These are phyloP conservation scores for Nothobranchius kuhntae DNA, from an alignment of 2,113 vertebrate genomes.

Conservation along the genomic window DNA sequence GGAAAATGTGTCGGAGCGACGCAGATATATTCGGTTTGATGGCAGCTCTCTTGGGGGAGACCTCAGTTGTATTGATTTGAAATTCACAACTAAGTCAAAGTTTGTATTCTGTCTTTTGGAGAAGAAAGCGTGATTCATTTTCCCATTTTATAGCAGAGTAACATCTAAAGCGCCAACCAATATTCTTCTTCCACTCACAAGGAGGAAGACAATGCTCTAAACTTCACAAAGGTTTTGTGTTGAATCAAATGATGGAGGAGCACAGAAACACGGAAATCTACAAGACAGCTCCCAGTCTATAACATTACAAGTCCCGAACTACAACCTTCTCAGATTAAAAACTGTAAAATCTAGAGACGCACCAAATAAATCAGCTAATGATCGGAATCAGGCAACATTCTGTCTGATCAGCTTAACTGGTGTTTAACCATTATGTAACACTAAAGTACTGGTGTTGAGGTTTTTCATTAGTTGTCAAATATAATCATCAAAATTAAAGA, in stretches of 20 bases:
- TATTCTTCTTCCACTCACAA: slow-evolving; percentile 5
- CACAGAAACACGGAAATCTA: neutral
- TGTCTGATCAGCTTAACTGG: no score
- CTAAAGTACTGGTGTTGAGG: no score
- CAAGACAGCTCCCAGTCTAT: no score
- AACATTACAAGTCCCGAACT: no score
- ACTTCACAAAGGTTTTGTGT: slow-evolving; percentile 15
- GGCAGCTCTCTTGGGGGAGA: slow-evolving; percentile 54
- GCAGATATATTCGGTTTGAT: slow-evolving; percentile 78
- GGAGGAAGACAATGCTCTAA: slow-evolving; percentile 3
- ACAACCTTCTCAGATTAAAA: no score
- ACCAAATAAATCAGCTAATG: no score
- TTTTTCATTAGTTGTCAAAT: no score
- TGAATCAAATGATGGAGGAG: slow-evolving; percentile 12
- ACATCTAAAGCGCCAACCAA: slow-evolving; percentile 36
- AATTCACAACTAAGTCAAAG: slow-evolving; percentile 72
- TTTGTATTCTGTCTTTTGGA: slow-evolving; percentile 59
- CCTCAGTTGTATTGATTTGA: slow-evolving; percentile 77
- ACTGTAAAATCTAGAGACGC: no score
- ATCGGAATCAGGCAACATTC: no score
- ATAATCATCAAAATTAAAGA: no score
- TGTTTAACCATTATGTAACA: no score
- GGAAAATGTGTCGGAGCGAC: slow-evolving; percentile 58
- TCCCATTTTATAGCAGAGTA: slow-evolving; percentile 58
- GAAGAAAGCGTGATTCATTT: slow-evolving; percentile 53